These are phyloP conservation scores for Hemiscyllium ocellatum DNA, from an alignment of 2,113 vertebrate genomes.

Conservation along the genomic window DNA sequence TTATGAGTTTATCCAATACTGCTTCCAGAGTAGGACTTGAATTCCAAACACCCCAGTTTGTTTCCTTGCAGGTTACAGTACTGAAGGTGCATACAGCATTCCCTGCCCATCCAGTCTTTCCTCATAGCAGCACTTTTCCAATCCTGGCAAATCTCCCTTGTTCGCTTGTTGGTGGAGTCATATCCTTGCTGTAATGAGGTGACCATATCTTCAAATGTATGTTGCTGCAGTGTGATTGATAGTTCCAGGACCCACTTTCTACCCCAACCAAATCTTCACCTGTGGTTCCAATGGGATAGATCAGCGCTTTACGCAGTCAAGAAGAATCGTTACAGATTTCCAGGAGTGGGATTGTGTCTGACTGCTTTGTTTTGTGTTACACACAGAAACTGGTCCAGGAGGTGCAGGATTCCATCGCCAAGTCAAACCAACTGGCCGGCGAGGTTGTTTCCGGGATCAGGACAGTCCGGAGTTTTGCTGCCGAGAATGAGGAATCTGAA, in stretches of 20 bases:
- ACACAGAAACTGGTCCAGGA: conserved; percentile 53
- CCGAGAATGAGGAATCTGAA: conserved; percentile 56
- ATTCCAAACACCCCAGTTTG: no score
- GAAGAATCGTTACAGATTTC: no score
- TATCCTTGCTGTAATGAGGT: not conserved
- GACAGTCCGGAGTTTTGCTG: conserved; percentile 67
- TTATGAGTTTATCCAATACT: no score
- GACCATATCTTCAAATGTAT: not conserved
- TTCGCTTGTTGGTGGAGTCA: no score
- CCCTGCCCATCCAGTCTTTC: no score
- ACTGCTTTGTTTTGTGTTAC: not conserved
- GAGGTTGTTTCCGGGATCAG: conserved; percentile 59
- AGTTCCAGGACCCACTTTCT: not conserved
- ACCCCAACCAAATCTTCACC: not conserved
- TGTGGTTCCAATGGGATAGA: not conserved
- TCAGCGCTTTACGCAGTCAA: no score
- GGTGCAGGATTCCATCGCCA: conserved; percentile 64
- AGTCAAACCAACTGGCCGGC: conserved; percentile 54
- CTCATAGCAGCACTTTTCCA: no score
- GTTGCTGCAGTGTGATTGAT: not conserved
- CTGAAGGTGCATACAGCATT: no score
- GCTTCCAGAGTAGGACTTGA: no score
- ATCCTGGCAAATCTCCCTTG: no score
- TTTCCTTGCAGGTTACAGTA: no score
- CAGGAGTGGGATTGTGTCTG: not conserved